Base-by-base conservation (phyloP, 2,888 invertebrate species). In the Acanthacorydalis orientalis region DNA sequence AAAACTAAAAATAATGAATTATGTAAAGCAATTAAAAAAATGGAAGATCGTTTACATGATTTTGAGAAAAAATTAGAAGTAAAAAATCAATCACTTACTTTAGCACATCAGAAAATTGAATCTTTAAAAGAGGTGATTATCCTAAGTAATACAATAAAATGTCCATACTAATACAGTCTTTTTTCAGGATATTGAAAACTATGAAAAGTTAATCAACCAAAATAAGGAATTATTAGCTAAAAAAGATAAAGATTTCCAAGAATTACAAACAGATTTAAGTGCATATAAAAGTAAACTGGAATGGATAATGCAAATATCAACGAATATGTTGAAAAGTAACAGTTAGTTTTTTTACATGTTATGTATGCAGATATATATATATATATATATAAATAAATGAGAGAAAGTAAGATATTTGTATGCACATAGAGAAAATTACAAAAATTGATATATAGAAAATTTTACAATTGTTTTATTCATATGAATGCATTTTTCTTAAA, bases 241-340 rank as follows among this genome's bases (percentile, higher is more conserved):
- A 10, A 57, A 55, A 44, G 56, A 55, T 32, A 53, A 51, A n/a
- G 57, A 60, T 51, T 50, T 62, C 12, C 49, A 53, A 6, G 59
- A 60, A 37, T 53, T 57, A 10, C 54, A 51, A n/a, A 53, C 54
- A 40, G 59, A 60, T 14, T 54, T 62, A 40, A 44, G 52, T 8
- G 53, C 55, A 23, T 59, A 57, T 31, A 57, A 57, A 44, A 51
- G 57, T 33, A 57, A 62, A 48, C 52, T 64, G 15, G 59, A 60
- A n/a, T 60, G 59, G 16, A 64, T 64, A 33, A 60, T 59, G 11
- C 60, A 59, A 54, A 46, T 46, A 11, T 40, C 46, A n/a, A 46
- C 39, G 38, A 46, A 44, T 44, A 35, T 6, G 23, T 23, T n/a
- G 23, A 23, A 23, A 23, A 23, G 3, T 6, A 23, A 23, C 23